Evolutionary conservation across 2,113 vertebrate genomes (phyloP).

Genomic region (Motacilla tschutschensis): DNA sequence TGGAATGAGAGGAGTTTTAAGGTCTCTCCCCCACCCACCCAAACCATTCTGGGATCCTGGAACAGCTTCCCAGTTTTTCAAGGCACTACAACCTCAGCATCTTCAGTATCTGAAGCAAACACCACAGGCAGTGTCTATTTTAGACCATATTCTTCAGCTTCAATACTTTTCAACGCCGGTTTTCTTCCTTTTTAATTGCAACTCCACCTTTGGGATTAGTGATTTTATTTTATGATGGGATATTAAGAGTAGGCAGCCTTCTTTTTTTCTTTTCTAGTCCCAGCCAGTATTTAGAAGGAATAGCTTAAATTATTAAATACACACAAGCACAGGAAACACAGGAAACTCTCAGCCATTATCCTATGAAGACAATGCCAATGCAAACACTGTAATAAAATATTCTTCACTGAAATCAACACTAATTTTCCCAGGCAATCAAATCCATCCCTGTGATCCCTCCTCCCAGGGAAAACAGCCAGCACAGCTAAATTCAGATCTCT

Average conservation of each 20-base stretch:
- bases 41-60: not conserved
- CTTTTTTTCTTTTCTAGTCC: not conserved
- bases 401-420: constrained; percentile 61
- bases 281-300: constrained; percentile 8
- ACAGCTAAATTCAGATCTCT: not conserved
- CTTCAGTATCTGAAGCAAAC: not conserved
- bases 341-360: constrained; percentile 45
- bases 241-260: constrained; percentile 13
- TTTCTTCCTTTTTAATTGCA: constrained; percentile 11
- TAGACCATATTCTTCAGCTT: not conserved
- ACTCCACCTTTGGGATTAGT: constrained; percentile 31
- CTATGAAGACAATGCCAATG: constrained; percentile 35
- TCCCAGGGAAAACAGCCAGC: constrained; percentile 47
- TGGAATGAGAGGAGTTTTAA: not conserved
- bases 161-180: not conserved
- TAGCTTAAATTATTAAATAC: constrained; percentile 51
- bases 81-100: not conserved
- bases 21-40: not conserved
- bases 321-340: constrained; percentile 43
- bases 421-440: constrained; percentile 56
- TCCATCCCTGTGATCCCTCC: constrained; percentile 45
- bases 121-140: not conserved
- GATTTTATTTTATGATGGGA: constrained; percentile 32
- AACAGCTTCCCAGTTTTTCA: not conserved
- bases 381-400: constrained; percentile 62